These are phyloP conservation scores for Blastobasis lacticolella DNA, from an alignment of 2,888 invertebrate species.

Conservation along the genomic window DNA sequence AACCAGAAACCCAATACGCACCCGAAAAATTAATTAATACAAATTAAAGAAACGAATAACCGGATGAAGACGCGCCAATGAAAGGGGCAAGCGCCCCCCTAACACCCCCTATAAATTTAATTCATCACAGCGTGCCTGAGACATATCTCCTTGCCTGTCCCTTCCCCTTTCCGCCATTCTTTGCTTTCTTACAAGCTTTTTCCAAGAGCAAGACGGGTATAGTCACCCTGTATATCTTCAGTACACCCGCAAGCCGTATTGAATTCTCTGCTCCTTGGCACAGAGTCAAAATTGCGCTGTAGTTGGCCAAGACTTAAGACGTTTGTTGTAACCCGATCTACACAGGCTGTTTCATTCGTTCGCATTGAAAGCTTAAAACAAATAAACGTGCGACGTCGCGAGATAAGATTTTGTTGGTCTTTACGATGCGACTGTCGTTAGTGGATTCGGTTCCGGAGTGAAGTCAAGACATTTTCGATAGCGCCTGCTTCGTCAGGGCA, in stretches of 20 bases:
- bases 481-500: too few species aligned
- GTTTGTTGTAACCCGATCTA: conserved; percentile 34
- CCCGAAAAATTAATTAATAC: conserved; percentile 53
- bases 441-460: conserved; percentile 9
- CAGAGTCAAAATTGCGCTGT: conserved; percentile 17
- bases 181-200: conserved; percentile 72
- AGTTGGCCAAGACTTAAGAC: conserved; percentile 15
- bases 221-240: conserved; percentile 36
- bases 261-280: not conserved
- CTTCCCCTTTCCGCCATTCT: conserved; percentile 70
- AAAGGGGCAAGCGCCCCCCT: conserved; percentile 55
- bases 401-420: conserved; percentile 52
- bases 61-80: conserved; percentile 62
- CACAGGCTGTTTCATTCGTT: conserved; percentile 64
- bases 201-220: conserved; percentile 48
- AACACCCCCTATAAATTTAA: conserved; percentile 72
- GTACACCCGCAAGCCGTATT: conserved; percentile 11
- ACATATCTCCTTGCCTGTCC: conserved; percentile 66
- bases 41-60: conserved; percentile 63
- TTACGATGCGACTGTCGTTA: conserved; percentile 9
- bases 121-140: conserved; percentile 68
- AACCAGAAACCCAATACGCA: conserved; percentile 5
- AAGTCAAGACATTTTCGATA: too few species aligned
- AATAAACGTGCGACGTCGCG: conserved; percentile 56
- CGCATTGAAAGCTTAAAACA: conserved; percentile 70